Evolutionary conservation across 2,888 invertebrate genomes (phyloP), one percentile per base, ranked within the genome.

Genomic region (Acleris emargana): DNA sequence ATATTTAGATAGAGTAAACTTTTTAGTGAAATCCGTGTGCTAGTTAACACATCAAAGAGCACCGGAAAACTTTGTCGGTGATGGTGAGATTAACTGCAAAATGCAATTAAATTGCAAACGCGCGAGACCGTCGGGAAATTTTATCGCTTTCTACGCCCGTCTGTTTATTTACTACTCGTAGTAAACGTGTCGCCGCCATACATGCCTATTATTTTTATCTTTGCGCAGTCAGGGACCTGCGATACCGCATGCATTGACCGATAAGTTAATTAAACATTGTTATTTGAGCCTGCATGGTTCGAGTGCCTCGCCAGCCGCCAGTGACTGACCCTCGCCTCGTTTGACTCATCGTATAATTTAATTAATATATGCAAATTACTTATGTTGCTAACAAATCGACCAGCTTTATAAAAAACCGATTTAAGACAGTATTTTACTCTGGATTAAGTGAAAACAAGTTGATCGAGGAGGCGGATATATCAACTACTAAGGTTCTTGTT

Each of bases 101-200:
- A 78, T 77, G 80, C 82, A 83, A 86, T 85, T 80, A 83, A 76
- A 70, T 71, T 73, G 73, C 73, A 71, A 74, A 75, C 76, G 77
- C 69, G 76, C 74, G 74, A 72, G 74, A 72, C 71, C 70, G 77
- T 69, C 74, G 78, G 77, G 79, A 79, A 81, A 83, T 76, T 81
- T 78, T 83, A 86, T 84, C 78, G 83, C 84, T 86, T 84, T 86
- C 86, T 84, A 85, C 78, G 74, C 74, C 71, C 73, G 67, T 67
- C 58, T 67, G 43, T 49, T 64, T 73, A 75, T 77, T 77, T 80
- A 82, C 75, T 59, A 51, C 32, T 25, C 52, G 54, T 59, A 60
- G 58, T 54, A 55, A 59, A 51, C 52, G 53, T 59, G 55, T 25
- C 62, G 67, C 57, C 54, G 64, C 58, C 61, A 67, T 66, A 69